Percentiles rank a stretch among this genome's conserved stretches.
These are phyloP conservation scores for Dysmachus trigonus DNA, from an alignment of 2,888 invertebrate genomes.

Conservation along the genomic window DNA sequence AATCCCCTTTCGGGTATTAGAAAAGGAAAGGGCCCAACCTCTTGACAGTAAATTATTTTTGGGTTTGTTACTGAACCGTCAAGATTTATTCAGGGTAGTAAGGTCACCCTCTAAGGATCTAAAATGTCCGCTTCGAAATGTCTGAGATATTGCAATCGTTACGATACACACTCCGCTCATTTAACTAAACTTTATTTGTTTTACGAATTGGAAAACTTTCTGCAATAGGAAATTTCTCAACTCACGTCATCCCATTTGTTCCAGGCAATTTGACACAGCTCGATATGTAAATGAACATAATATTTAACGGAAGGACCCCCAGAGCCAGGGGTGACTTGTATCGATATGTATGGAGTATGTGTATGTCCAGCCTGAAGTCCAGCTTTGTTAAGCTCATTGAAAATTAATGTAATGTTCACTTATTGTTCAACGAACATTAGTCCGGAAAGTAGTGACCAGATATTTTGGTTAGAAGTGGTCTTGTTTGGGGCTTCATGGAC, in stretches of 20 bases:
- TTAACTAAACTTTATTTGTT: neutral
- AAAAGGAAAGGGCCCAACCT: neutral
- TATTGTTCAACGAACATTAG: conserved; percentile 35
- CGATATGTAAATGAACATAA: conserved; percentile 4
- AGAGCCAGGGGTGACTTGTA: neutral
- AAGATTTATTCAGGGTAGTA: neutral
- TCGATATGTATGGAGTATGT: neutral
- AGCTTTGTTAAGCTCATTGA: neutral
- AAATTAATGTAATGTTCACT: conserved; percentile 38
- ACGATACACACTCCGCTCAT: neutral
- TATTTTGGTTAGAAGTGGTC: conserved; percentile 31
- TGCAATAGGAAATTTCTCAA: neutral
- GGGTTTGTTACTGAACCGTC: neutral
- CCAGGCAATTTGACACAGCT: neutral
- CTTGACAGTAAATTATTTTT: neutral
- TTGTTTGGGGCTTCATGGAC: conserved; percentile 1
- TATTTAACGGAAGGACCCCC: neutral
- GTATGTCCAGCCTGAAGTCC: neutral
- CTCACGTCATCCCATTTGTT: conserved; percentile 5
- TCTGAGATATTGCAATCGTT: neutral
- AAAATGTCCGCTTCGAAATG: neutral
- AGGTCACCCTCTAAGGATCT: neutral
- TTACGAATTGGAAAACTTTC: neutral
- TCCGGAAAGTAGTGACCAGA: conserved; percentile 16
- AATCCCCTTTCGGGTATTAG: neutral